Evolutionary conservation across 92 coral and sea anemone genomes (phyloP).

Genomic region (Porites lobata): DNA sequence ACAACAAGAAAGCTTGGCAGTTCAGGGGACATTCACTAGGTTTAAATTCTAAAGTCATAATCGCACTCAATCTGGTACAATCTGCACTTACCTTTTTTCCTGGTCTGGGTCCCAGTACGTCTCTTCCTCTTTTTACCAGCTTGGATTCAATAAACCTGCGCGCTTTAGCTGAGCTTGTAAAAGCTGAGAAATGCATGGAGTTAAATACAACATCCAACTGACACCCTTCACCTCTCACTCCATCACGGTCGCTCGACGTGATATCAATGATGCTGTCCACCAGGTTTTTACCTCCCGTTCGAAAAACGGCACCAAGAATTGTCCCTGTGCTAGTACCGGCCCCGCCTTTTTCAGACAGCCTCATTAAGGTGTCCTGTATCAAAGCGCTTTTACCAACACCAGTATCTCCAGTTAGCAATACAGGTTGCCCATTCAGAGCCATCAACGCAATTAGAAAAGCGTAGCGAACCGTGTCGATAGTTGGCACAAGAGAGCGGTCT

Average conservation of each 20-base stretch:
- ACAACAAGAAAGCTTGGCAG: too few species aligned
- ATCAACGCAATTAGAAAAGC: constrained; percentile 85
- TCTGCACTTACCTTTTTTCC: constrained; percentile 83
- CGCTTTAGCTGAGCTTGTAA: constrained; percentile 82
- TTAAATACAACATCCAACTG: constrained; percentile 66
- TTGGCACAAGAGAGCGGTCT: constrained; percentile 92
- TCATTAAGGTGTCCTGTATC: constrained; percentile 79
- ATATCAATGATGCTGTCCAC: constrained; percentile 83
- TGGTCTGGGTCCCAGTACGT: constrained; percentile 88
- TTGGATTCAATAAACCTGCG: constrained; percentile 85
- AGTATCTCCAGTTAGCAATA: constrained; percentile 88
- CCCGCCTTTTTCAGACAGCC: constrained; percentile 87
- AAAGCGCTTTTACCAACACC: constrained; percentile 94
- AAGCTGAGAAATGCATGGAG: constrained; percentile 89
- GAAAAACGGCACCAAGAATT: constrained; percentile 89
- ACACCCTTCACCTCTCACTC: constrained; percentile 15
- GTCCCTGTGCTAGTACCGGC: constrained; percentile 80
- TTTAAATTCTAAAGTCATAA: background rate
- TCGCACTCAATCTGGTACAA: background rate
- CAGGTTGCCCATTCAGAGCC: constrained; percentile 85
- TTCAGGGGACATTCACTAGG: too few species aligned
- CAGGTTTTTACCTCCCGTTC: constrained; percentile 79
- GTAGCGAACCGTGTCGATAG: constrained; percentile 91
- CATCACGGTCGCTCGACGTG: constrained; percentile 38
- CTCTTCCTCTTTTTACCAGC: constrained; percentile 88